A percentile compares a stretch with the other conserved stretches of the same genome.
Conservation (phyloP, 2,113 vertebrate species). For the Recurvirostra avosetta region DNA sequence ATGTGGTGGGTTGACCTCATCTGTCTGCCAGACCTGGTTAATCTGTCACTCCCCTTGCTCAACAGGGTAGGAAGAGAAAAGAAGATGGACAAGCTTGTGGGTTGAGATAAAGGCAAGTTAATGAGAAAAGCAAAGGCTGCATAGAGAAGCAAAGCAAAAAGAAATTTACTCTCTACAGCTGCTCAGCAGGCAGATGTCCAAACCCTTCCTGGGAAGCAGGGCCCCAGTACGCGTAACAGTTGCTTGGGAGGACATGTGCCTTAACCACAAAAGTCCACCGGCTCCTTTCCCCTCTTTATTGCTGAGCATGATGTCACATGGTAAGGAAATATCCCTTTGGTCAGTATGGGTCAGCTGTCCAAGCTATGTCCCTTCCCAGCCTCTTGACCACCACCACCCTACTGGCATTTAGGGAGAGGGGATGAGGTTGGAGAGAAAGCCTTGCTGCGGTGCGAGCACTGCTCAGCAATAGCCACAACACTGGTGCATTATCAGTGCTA, state of each 20-base stretch:
- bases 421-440: background rate
- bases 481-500: accelerated
- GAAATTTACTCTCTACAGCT: background rate
- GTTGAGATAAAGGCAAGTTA: background rate
- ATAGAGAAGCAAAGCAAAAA: background rate
- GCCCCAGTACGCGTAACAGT: accelerated
- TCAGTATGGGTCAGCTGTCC: background rate
- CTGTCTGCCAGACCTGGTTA: background rate
- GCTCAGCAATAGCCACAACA: background rate
- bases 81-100: background rate
- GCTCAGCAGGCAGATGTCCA: background rate
- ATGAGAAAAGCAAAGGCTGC: background rate
- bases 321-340: background rate
- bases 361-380: background rate
- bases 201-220: background rate
- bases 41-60: background rate
- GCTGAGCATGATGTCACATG: accelerated
- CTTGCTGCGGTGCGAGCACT: background rate
- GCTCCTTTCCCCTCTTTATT: background rate
- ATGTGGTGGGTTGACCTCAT: background rate
- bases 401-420: background rate
- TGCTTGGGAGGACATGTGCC: background rate
- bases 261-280: background rate
- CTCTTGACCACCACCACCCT: background rate
- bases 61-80: background rate